Evolutionary conservation across 2,888 invertebrate genomes (phyloP), one percentile per base, ranked within the genome.

Genomic region (Melanchra persicariae): DNA sequence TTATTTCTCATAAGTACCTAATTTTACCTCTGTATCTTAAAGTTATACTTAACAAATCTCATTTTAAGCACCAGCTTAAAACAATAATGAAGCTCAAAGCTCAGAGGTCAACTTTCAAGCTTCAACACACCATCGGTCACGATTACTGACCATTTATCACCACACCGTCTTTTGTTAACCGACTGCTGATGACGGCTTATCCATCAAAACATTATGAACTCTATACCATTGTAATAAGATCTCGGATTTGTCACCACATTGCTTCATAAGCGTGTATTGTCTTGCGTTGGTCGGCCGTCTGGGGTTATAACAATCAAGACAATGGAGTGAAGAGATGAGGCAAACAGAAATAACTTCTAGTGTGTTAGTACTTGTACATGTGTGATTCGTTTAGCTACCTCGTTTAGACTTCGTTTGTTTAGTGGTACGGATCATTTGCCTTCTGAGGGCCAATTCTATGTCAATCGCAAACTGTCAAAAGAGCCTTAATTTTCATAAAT

Each of bases 71-170:
- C 26, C 30, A 45, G 15, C 30, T 70, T 17, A 58, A 59, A 74
- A 74, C 61, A 71, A 63, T 55, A 63, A 52, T 64, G 10, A 67
- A 74, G 55, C 72, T 60, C n/a, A 63, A 49, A 49, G 47, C 63
- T 74, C 49, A 51, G 26, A 73, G 64, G 49, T 73, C 71, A 71
- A 75, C 70, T 68, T 68, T 87, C 81, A 81, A 84, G 51, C 81
- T 60, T 63, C 57, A 79, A 82, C 72, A 58, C 17, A 51, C 59
- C 70, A 55, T 60, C 70, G 77, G 79, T 77, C 84, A 84, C 79
- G 77, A 81, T 79, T 68, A 81, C 62, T 45, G 17, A 24, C 88
- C 87, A 90, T 90, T 89, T 83, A 89, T 89, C 87, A 88, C 80
- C 74, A 70, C 85, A 81, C 83, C 85, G 84, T 81, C 87, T 80